Percentiles rank a stretch among this genome's conserved stretches.
Evolutionary conservation across 23 tunicate genomes (phyloP).

Genomic region (Phallusia fumigata): DNA sequence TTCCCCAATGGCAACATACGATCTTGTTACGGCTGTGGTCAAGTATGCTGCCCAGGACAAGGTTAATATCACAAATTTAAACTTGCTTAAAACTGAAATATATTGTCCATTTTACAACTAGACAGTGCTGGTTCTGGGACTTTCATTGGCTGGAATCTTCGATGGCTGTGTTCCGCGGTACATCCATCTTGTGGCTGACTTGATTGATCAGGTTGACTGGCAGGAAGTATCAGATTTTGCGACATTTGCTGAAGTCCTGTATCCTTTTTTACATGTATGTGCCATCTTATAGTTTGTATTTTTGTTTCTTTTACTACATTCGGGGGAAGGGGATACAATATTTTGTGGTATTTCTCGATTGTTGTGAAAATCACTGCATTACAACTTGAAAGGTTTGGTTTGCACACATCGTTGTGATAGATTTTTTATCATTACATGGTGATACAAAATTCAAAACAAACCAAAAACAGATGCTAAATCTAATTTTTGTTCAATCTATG

Average conservation of each 20-base stretch:
- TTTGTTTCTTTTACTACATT: too few species aligned
- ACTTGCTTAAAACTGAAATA: neutral
- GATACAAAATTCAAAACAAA: neutral
- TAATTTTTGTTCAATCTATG: neutral
- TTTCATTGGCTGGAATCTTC: slow-evolving; percentile 47
- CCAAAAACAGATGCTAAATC: too few species aligned
- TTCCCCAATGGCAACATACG: slow-evolving; percentile 80
- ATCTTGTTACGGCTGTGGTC: slow-evolving; percentile 64
- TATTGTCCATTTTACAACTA: neutral
- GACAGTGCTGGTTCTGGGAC: slow-evolving; percentile 57
- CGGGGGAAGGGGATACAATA: too few species aligned
- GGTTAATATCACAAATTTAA: slow-evolving; percentile 14
- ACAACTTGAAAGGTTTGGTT: too few species aligned
- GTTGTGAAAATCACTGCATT: too few species aligned
- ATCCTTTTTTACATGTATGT: slow-evolving; percentile 77
- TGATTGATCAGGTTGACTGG: slow-evolving; percentile 72
- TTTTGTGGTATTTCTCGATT: too few species aligned
- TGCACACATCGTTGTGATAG: too few species aligned
- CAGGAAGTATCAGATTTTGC: slow-evolving; percentile 54
- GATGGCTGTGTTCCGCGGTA: slow-evolving; percentile 77
- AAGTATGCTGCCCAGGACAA: slow-evolving; percentile 84
- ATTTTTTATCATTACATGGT: too few species aligned
- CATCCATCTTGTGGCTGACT: slow-evolving; percentile 67
- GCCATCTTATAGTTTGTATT: neutral
- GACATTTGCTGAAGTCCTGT: slow-evolving; percentile 50